Base-by-base conservation (phyloP, 2,113 vertebrate genomes). In the Romanogobio albipinnatus region DNA sequence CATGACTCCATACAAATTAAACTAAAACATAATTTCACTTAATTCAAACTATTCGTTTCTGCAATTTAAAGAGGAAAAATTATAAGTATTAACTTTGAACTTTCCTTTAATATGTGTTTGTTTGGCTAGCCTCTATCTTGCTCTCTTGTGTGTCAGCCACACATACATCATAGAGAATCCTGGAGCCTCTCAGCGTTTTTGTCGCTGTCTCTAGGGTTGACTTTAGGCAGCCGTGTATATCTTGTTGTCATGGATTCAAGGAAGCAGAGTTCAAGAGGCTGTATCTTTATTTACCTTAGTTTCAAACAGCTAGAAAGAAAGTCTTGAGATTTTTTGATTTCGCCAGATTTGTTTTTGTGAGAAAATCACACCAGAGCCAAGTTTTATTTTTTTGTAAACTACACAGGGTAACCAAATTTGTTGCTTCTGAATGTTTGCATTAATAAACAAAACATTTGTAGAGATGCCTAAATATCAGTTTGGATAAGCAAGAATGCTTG, bases 151-250 rank as follows among this genome's bases (percentile, higher is more conserved):
- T 85, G 36, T 64, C 17, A 19, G 87, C 86, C 84, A 29, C 62
- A 29, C 83, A 51, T 61, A 24, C 43, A 5, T 19, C 24, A 62
- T 66, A 59, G 19, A 43, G 26, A 39, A 10, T 58, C 45, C 49
- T 47, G 1, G 9, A 62, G 43, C 8, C 19, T 76, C 58, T 10
- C 58, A 43, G 71, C 22, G 19, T 43, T 76, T 33, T 70, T 56
- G 14, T 64, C 24, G 49, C 10, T 75, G 71, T 87, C n/a, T 81
- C 53, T 33, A 43, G 86, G 14, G 87, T 86, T 90, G 90, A 93
- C 90, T 89, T 89, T 85, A 86, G 84, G 87, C 94, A 94, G 93
- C 93, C 93, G 92, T 93, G 92, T 93, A 84, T 93, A 86, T 92
- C 86, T 86, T 19, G 90, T 94, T 89, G 92, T 92, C 90, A 93